Conservation (phyloP, 2,113 vertebrate species). For the Xiphophorus maculatus region DNA sequence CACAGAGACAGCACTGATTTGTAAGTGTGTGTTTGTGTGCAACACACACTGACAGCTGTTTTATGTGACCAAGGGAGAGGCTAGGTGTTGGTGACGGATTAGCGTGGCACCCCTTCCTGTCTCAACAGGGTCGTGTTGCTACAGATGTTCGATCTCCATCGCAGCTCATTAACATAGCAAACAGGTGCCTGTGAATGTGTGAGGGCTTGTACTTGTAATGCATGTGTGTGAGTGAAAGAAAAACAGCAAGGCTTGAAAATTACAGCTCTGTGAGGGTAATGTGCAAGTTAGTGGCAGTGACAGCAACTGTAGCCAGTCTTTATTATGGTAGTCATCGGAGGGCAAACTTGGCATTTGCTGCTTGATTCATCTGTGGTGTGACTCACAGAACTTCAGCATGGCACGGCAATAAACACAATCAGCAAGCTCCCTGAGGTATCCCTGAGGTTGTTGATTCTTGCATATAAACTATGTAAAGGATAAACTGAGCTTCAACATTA, state of each 20-base stretch:
- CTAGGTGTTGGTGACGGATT: conserved; percentile 39
- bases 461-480: conserved; percentile 46
- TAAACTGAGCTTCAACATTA: conserved; percentile 18
- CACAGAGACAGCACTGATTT: conserved; percentile 12
- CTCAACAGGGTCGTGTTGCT: conserved; percentile 64
- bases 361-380: conserved; percentile 46
- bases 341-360: conserved; percentile 57
- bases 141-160: conserved; percentile 70
- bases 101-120: conserved; percentile 38
- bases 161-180: conserved; percentile 73
- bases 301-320: conserved; percentile 56
- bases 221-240: conserved; percentile 4
- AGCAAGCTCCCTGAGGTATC: conserved; percentile 29
- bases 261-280: conserved; percentile 23
- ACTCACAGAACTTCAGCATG: conserved; percentile 18
- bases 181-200: conserved; percentile 51
- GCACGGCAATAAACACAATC: conserved; percentile 30
- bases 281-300: conserved; percentile 38
- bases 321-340: conserved; percentile 39
- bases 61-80: conserved; percentile 1
- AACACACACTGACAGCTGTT: conserved; percentile 7
- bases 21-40: conserved; percentile 9
- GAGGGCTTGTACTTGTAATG: not conserved
- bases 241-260: conserved; percentile 45
- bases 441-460: conserved; percentile 21